Conservation (phyloP, 2,888 invertebrate species). For the Seira musarum region DNA sequence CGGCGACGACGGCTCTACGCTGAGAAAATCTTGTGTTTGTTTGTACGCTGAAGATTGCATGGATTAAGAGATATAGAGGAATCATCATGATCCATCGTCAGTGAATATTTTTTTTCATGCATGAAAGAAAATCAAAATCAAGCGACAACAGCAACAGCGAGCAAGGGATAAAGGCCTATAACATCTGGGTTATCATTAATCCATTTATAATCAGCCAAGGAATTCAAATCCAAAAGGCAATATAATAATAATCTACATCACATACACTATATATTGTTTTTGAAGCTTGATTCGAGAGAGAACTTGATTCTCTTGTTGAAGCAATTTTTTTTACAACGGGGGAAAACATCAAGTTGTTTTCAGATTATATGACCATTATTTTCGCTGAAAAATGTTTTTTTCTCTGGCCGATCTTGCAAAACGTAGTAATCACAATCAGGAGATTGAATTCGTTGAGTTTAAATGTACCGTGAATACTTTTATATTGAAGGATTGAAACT, state of each 20-base stretch:
- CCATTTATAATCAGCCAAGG: constrained; percentile 59
- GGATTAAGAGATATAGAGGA: constrained; percentile 50
- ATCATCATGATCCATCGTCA: constrained; percentile 15
- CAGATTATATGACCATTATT: constrained; percentile 3
- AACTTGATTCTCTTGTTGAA: constrained; percentile 39
- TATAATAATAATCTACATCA: constrained; percentile 43
- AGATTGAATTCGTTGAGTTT: no score
- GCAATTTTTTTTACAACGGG: neutral
- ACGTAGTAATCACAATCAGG: neutral
- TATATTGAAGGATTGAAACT: no score
- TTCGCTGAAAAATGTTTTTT: constrained; percentile 2
- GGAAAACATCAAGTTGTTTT: no score
- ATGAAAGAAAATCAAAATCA: neutral
- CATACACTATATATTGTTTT: neutral
- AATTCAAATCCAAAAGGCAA: constrained; percentile 48
- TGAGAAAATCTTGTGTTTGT: constrained; percentile 37
- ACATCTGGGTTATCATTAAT: constrained; percentile 59
- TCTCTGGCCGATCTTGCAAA: neutral
- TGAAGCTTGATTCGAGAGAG: constrained; percentile 25
- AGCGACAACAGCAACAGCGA: neutral
- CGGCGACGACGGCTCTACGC: neutral
- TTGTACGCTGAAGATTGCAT: constrained; percentile 53
- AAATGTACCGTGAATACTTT: no score
- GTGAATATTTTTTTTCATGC: neutral
- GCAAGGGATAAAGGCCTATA: neutral